phyloP scores from a whole-genome alignment of 2,888 invertebrate genomes.

The Lymantria monacha region DNA sequence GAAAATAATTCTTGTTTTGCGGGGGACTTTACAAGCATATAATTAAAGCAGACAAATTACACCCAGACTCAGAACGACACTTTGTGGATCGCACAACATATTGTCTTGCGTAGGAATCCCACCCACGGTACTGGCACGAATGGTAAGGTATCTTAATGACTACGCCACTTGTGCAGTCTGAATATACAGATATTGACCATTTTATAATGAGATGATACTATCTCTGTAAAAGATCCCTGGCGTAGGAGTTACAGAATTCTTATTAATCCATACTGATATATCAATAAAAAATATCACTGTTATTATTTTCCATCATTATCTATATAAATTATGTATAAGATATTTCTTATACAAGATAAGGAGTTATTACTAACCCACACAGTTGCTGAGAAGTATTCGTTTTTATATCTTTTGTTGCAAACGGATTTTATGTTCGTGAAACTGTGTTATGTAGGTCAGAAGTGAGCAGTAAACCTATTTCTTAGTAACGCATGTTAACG shows the following conservation, averaged over 20 bases:
- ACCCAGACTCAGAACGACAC: too few relatives aligned
- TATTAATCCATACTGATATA: background rate
- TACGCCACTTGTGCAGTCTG: too few relatives aligned
- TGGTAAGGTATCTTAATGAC: too few relatives aligned
- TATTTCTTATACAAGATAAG: constrained; percentile 14
- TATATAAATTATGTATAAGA: constrained; percentile 13
- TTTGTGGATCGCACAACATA: too few relatives aligned
- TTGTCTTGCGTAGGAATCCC: too few relatives aligned
- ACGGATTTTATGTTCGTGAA: background rate
- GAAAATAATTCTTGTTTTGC: too few relatives aligned
- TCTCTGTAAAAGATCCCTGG: background rate
- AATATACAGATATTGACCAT: too few relatives aligned
- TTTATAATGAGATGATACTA: too few relatives aligned
- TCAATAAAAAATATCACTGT: background rate
- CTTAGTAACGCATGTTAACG: background rate
- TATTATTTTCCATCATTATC: background rate
- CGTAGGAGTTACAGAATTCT: background rate
- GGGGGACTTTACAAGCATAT: too few relatives aligned
- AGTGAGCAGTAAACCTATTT: constrained; percentile 3
- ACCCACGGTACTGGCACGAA: too few relatives aligned
- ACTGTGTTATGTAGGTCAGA: background rate
- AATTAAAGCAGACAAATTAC: too few relatives aligned
- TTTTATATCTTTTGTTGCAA: constrained; percentile 1
- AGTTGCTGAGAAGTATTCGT: constrained; percentile 5
- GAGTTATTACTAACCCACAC: constrained; percentile 18